These are phyloP conservation scores for Astur gentilis DNA, from an alignment of 2,113 vertebrate genomes.

Conservation along the genomic window DNA sequence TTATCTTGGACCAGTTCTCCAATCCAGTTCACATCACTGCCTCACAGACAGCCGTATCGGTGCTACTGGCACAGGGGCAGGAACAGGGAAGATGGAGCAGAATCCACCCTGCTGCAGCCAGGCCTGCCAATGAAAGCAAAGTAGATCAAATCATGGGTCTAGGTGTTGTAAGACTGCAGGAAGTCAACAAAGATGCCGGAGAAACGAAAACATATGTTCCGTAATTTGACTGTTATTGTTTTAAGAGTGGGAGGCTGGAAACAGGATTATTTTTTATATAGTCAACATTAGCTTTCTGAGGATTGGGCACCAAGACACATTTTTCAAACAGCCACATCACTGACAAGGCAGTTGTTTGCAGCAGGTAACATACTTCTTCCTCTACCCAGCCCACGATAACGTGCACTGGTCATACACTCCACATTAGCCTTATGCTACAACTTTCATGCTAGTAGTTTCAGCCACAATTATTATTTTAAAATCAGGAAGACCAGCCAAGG, in stretches of 20 bases:
- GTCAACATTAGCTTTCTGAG: neutral
- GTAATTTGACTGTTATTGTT: neutral
- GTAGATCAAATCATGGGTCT: neutral
- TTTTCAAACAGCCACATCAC: neutral
- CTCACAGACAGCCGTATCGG: neutral
- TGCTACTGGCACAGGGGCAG: neutral
- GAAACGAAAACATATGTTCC: neutral
- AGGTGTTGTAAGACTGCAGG: neutral
- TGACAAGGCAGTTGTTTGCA: neutral
- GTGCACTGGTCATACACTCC: neutral
- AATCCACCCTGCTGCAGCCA: neutral
- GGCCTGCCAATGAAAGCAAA: neutral
- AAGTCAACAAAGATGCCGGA: neutral
- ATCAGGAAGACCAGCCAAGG: neutral
- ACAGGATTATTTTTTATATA: neutral
- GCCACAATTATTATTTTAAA: neutral
- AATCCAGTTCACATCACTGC: neutral
- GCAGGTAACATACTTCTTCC: neutral
- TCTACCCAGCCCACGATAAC: neutral
- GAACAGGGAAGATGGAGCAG: neutral
- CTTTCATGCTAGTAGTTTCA: neutral
- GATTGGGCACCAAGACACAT: neutral
- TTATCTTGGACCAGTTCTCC: neutral
- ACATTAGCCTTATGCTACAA: neutral
- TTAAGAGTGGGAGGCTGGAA: neutral